Conservation (phyloP, 2,888 invertebrate species). For the Trissolcus brochymenae region DNA sequence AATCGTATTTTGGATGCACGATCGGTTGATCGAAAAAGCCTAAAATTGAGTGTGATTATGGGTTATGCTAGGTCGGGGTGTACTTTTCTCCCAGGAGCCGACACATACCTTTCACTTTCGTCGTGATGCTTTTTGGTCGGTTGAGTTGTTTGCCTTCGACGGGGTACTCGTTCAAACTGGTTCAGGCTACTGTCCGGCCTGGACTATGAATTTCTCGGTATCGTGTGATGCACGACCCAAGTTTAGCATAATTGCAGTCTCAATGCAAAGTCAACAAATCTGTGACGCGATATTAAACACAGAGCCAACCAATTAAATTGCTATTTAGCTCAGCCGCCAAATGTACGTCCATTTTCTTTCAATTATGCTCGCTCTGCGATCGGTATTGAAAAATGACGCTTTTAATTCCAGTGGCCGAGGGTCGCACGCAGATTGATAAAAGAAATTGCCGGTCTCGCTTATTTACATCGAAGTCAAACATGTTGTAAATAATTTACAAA, state of each 20-base stretch:
- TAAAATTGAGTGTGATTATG: constrained; percentile 18
- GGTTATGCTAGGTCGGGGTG: constrained; percentile 60
- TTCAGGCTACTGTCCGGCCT: constrained; percentile 52
- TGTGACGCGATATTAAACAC: constrained; percentile 20
- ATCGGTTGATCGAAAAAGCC: not conserved
- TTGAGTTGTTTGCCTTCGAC: constrained; percentile 54
- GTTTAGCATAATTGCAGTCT: constrained; percentile 46
- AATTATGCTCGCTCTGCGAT: constrained; percentile 12
- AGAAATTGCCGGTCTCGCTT: no score
- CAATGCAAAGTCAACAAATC: constrained; percentile 30
- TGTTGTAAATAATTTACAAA: no score
- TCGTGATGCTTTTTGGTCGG: constrained; percentile 61
- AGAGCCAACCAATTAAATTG: constrained; percentile 34
- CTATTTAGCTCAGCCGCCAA: constrained; percentile 11
- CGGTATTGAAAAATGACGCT: not conserved
- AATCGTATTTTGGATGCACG: constrained; percentile 24
- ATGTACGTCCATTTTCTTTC: constrained; percentile 19
- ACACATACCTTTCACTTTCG: constrained; percentile 70
- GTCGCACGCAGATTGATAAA: no score
- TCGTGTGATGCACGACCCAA: constrained; percentile 26
- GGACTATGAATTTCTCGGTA: constrained; percentile 41
- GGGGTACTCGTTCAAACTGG: constrained; percentile 51
- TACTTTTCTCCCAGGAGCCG: constrained; percentile 45
- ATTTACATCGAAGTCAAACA: no score
- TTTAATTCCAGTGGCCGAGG: no score